Evolutionary conservation across 1,140 invertebrate genomes (phyloP).

Genomic region (Lasioglossum albipes): DNA sequence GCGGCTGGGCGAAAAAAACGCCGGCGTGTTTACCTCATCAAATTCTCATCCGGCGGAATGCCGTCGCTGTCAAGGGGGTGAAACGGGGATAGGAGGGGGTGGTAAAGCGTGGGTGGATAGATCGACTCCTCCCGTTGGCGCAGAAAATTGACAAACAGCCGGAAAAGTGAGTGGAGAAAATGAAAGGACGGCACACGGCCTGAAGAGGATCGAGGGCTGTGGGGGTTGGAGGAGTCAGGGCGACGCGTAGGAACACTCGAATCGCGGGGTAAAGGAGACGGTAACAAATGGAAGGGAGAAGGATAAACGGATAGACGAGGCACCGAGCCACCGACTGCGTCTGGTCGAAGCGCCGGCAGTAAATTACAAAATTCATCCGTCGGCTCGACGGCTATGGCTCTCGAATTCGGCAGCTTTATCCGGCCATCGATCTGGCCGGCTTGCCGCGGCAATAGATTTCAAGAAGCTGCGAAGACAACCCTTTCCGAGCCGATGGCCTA

Average conservation of each 20-base stretch:
- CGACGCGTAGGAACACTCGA: background rate
- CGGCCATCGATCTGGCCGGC: constrained; percentile 19
- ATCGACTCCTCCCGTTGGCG: constrained; percentile 40
- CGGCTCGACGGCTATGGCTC: constrained; percentile 48
- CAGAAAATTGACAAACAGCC: constrained; percentile 61
- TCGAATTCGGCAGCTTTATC: constrained; percentile 58
- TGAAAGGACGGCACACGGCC: background rate
- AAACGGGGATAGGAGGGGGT: background rate
- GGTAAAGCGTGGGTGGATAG: background rate
- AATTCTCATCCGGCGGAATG: constrained; percentile 57
- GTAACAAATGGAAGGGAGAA: constrained; percentile 21
- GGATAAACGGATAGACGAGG: constrained; percentile 11
- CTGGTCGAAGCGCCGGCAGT: constrained; percentile 39
- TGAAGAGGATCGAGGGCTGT: background rate
- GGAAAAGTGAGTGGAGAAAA: constrained; percentile 33
- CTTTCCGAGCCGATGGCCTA: background rate
- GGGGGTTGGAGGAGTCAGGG: no score
- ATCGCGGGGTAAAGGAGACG: constrained; percentile 1
- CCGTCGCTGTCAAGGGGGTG: background rate
- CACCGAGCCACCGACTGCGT: constrained; percentile 17
- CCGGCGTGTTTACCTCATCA: constrained; percentile 66
- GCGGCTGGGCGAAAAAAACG: constrained; percentile 31
- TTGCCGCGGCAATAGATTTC: background rate
- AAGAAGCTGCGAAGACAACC: constrained; percentile 16
- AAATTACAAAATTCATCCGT: constrained; percentile 67